Evolutionary conservation across 2,888 invertebrate species (phyloP), one percentile per base, ranked within the genome.

Genomic region (Sturmia bella): DNA sequence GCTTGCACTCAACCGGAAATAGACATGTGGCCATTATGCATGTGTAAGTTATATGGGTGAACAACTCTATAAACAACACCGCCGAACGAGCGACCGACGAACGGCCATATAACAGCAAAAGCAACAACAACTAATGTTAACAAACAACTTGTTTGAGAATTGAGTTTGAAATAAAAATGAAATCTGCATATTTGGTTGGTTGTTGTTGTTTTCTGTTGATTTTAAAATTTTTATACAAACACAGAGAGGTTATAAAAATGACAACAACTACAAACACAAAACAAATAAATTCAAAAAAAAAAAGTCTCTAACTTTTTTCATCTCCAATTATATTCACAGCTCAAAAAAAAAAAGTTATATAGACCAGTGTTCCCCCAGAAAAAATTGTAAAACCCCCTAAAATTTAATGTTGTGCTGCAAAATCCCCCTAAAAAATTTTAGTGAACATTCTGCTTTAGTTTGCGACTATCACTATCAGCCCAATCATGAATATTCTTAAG

Each of bases 1-100:
- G 68, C 80, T 54, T 50, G 79, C 82, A 84, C 68, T 84, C 84
- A 83, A 80, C 79, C 84, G 84, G 84, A 85, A 84, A 83, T 84
- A 68, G 83, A 84, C 84, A 85, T 84, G 84, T 82, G 84, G 84
- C 84, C 83, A 85, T 82, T 73, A 68, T 83, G 70, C 75, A 80
- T 76, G 76, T 79, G 69, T 75, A 74, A 70, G 78, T 82, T 82
- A 78, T 82, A 82, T 82, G 77, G 82, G 69, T 74, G 78, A 74
- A 69, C 82, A 82, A 70, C 69, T 74, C 57, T 50, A 70, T 78
- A 74, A 74, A 82, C 74, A 77, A 69, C 66, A 72, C 45, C 72
- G 54, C 72, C 37, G 41, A 59, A 59, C 52, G 21, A n/a, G n/a
- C n/a, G n/a, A n/a, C n/a, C 72, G 54, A 78, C 37, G 41, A 59